These are phyloP conservation scores for Epizoanthus scotinus DNA, from an alignment of 92 coral and sea anemone species.

Conservation along the genomic window DNA sequence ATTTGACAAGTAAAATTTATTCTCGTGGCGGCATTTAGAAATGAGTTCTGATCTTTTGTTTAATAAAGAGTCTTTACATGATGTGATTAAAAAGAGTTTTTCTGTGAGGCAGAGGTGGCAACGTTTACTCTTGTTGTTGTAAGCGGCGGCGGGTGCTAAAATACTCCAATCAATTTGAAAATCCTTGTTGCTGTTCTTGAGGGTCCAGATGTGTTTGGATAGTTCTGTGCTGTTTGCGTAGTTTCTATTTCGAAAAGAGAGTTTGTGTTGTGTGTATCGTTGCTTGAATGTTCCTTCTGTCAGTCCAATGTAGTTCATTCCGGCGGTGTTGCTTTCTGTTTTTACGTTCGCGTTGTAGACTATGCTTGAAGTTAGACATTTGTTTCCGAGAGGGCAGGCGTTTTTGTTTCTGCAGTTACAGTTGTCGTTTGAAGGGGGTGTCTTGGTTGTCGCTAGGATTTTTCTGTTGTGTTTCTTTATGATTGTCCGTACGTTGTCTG, in stretches of 20 bases:
- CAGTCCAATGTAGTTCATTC: conserved; percentile 44
- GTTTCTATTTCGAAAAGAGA: conserved; percentile 13
- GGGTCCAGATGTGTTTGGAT: conserved; percentile 35
- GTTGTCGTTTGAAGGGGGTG: conserved; percentile 3
- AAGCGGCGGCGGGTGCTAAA: conserved; percentile 40
- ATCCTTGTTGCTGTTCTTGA: background rate
- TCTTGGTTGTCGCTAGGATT: conserved; percentile 42
- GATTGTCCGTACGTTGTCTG: conserved; percentile 40
- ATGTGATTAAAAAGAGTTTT: conserved; percentile 14
- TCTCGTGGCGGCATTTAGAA: conserved; percentile 23
- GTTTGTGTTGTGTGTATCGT: no score
- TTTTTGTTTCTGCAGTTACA: conserved; percentile 33
- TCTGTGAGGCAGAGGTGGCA: conserved; percentile 16
- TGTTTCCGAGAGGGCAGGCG: conserved; percentile 30
- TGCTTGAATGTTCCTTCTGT: background rate
- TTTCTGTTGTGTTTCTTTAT: conserved; percentile 41
- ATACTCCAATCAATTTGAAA: conserved; percentile 35
- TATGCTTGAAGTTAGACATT: conserved; percentile 40
- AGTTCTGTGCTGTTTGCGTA: conserved; percentile 43
- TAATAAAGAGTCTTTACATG: conserved; percentile 27
- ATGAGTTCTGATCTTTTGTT: conserved; percentile 38
- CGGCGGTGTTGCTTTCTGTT: conserved; percentile 32
- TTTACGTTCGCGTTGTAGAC: conserved; percentile 50
- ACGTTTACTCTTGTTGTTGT: conserved; percentile 19
- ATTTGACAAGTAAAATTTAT: conserved; percentile 5